Evolutionary conservation across 2,888 invertebrate species (phyloP).

Genomic region (Drosophila vallismaia): DNA sequence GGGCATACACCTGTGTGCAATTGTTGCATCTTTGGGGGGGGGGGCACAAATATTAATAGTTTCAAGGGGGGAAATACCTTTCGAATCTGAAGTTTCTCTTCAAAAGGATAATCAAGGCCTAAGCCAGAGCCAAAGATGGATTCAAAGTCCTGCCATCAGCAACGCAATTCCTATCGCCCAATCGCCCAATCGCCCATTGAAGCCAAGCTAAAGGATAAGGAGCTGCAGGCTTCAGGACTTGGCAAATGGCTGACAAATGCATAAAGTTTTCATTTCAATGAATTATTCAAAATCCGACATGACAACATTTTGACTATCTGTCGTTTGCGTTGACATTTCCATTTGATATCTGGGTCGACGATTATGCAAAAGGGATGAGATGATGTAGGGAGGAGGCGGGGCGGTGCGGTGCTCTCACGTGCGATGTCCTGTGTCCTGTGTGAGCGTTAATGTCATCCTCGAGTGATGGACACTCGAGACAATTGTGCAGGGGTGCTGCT

Average conservation of each 20-base stretch:
- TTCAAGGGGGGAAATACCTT: no score
- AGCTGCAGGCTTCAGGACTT: background rate
- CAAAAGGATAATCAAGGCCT: background rate
- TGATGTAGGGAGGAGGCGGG: background rate
- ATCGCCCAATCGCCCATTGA: no score
- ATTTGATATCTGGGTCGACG: constrained; percentile 58
- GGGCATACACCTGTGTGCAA: constrained; percentile 28
- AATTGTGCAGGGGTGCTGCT: constrained; percentile 4
- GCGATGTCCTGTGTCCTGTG: constrained; percentile 35
- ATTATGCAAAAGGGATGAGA: constrained; percentile 19
- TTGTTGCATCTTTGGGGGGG: background rate
- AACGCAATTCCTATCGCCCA: constrained; percentile 1
- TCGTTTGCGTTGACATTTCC: constrained; percentile 63
- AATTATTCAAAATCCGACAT: constrained; percentile 73
- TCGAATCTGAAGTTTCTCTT: background rate
- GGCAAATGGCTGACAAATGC: constrained; percentile 73
- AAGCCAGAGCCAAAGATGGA: constrained; percentile 4
- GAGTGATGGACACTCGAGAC: constrained; percentile 34
- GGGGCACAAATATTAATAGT: no score
- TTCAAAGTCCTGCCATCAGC: constrained; percentile 7
- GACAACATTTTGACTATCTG: constrained; percentile 70
- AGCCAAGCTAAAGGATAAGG: background rate
- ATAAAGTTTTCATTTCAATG: constrained; percentile 71
- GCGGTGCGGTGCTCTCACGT: no score
- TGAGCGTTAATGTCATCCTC: constrained; percentile 23